Evolutionary conservation across 2,888 invertebrate species (phyloP).

Genomic region (Hypercompe scribonia): DNA sequence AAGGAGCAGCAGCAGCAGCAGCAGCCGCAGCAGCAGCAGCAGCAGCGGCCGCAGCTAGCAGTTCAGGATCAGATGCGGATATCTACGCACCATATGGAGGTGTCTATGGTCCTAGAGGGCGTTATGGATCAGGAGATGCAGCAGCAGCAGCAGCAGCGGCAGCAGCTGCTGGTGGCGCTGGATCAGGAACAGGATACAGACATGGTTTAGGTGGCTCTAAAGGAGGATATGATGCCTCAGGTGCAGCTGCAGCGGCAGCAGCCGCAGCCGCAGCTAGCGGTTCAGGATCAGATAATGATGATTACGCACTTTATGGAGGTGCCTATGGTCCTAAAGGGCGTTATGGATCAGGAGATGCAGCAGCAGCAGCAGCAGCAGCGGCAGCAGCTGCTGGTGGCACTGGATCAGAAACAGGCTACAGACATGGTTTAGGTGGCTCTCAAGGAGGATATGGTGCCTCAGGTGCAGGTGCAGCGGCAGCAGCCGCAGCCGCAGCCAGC

Average conservation of each 20-base stretch:
- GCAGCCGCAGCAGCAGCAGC: neutral
- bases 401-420: no score
- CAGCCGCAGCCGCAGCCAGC: neutral
- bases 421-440: no score
- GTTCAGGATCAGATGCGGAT: no score
- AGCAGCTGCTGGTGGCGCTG: neutral
- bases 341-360: neutral
- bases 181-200: neutral
- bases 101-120: neutral
- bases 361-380: slow-evolving; percentile 15
- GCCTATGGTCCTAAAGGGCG: neutral
- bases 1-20: neutral
- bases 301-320: no score
- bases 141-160: neutral
- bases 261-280: neutral
- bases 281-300: neutral
- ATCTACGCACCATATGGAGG: neutral
- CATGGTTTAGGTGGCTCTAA: neutral
- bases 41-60: neutral
- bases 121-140: neutral
- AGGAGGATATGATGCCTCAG: neutral
- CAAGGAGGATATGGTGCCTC: no score
- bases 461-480: slow-evolving; percentile 12
- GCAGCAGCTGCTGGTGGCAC: slow-evolving; percentile 7
- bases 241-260: neutral